These are phyloP conservation scores for Chelmon rostratus DNA, from an alignment of 2,797 vertebrate species.

Conservation along the genomic window DNA sequence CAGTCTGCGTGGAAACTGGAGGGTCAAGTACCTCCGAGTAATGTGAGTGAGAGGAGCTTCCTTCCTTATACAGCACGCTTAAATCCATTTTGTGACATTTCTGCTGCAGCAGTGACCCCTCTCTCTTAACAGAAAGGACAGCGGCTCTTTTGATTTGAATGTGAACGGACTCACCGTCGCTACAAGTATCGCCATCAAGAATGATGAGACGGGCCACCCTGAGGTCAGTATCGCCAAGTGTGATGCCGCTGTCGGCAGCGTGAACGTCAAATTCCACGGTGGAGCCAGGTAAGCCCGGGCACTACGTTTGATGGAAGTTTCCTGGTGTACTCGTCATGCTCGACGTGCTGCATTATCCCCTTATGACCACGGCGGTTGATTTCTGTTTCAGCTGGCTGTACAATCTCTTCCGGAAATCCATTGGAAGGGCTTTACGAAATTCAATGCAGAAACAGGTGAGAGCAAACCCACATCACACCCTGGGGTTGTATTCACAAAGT, in stretches of 20 bases:
- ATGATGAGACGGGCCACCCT: conserved; percentile 81
- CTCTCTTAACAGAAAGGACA: conserved; percentile 76
- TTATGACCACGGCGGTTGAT: conserved; percentile 15
- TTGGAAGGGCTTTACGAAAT: conserved; percentile 72
- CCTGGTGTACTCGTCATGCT: not conserved
- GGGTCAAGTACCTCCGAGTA: conserved; percentile 77
- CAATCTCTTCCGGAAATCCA: conserved; percentile 80
- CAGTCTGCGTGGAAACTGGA: conserved; percentile 83
- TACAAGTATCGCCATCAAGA: conserved; percentile 67
- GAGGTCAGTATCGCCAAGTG: conserved; percentile 74
- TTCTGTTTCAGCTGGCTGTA: conserved; percentile 84
- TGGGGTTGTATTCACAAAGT: not conserved
- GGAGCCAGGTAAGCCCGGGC: conserved; percentile 79
- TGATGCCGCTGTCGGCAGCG: conserved; percentile 57
- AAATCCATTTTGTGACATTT: not conserved
- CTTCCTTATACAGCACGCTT: not conserved
- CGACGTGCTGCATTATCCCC: not conserved
- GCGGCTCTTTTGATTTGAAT: conserved; percentile 82
- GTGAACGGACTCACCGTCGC: conserved; percentile 75
- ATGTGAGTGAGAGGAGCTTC: conserved; percentile 73
- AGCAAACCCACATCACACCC: too few species aligned
- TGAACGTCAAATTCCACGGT: conserved; percentile 79
- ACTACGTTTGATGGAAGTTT: not conserved
- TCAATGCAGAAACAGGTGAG: conserved; percentile 79
- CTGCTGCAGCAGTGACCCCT: not conserved